Base-by-base conservation (phyloP, 2,888 invertebrate species). In the Lumbricus terrestris region DNA sequence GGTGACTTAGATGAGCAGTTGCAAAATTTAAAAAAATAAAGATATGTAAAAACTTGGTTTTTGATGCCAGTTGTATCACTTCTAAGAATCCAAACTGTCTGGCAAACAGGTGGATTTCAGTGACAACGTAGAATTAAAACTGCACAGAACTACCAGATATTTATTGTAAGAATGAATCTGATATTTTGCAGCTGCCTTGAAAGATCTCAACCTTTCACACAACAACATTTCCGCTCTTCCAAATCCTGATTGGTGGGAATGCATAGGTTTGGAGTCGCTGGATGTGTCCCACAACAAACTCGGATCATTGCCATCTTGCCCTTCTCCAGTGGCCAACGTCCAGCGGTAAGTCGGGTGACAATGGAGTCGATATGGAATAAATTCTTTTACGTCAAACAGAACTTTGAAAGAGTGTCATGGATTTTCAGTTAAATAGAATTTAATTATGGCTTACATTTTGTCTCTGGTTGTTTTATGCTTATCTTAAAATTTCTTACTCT, bases 201-300 rank as follows among this genome's bases (percentile, higher is more conserved):
- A 91, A 34, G 92, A 93, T 40, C 91, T 94, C 90, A 91, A 93
- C 91, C 92, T 93, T 15, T 93, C 93, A 23, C 88, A 93, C 92
- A 94, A 94, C 92, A 92, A 90, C 29, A 93, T 94, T 38, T 92
- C 91, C 33, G 89, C 89, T 20, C 88, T 94, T 13, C 93, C 93
- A 16, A 88, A 90, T 23, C 90, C 92, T 0, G 91, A 91, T 13
- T 69, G 92, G 15, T 94, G 94, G 94, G 91, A 92, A 54, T 93
- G 93, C 90, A 92, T 92, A 35, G 92, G 92, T 35, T 91, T 94
- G 33, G 90, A 92, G 82, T 91, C 91, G 15, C 91, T 94, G 13
- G 92, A 93, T 91, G 91, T 94, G 35, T 92, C 92, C 82, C 91
- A 93, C 91, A 94, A 94, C 91, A 88, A 89, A 82, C 92, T 94